Evolutionary conservation across 2,888 invertebrate species (phyloP), one percentile per base, ranked within the genome.

Genomic region (Nomada goodeniana): DNA sequence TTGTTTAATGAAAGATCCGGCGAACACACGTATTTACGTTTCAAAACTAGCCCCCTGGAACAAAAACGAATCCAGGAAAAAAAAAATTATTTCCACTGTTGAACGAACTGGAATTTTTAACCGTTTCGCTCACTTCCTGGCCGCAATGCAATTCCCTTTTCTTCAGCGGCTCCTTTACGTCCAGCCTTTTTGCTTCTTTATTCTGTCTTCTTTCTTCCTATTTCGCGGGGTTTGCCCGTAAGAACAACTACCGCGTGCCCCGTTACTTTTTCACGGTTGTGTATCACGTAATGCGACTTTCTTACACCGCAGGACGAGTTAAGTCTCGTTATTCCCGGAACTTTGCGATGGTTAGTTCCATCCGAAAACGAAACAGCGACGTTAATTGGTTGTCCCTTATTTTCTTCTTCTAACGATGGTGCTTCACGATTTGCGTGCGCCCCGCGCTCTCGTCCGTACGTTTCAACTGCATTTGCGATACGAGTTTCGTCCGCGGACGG

Each of bases 271-370:
- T 55, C 29, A 29, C 53, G 36, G 9, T 7, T 23, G 13, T 29
- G 61, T 67, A 63, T 73, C 63, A 55, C 44, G 52, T 44, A n/a
- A 63, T 67, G 61, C 63, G 44, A 72, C 61, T 73, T 80, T 68
- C 80, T 80, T 68, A 55, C 55, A 42, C 52, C 65, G n/a, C 71
- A 65, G 50, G 2, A 60, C n/a, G 26, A 36, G 47, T 23, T 47
- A 13, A 53, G 80, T 61, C 67, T 80, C 80, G 81, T 80, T 80
- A 80, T 55, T 72, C 55, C 68, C 67, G 73, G 57, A 57, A 80
- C 44, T 53, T 55, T 2, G 72, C 72, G 80, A 80, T 80, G 72
- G 80, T 80, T 80, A 80, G 80, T 72, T 80, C 47, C 72, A 65
- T 36, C 11, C 13, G 26, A 11, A 23, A 20, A 11, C n/a, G 47